Evolutionary conservation across 2,797 vertebrate genomes (phyloP).

Genomic region (Gambusia yucatana): DNA sequence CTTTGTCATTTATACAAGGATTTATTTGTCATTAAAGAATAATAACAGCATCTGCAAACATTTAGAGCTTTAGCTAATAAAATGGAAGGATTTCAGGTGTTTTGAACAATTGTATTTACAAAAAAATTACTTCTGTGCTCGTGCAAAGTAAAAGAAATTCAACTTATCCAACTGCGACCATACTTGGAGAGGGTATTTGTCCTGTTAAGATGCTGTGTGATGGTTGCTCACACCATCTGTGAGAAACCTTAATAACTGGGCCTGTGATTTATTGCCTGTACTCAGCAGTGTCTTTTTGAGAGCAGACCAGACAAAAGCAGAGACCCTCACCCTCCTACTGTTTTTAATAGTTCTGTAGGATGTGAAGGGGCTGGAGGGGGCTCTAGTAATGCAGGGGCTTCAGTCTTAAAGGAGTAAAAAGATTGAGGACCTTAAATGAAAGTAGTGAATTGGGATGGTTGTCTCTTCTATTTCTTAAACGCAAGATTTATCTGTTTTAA

Average conservation of each 20-base stretch:
- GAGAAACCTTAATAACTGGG: constrained; percentile 73
- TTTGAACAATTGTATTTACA: not conserved
- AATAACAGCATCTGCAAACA: constrained; percentile 72
- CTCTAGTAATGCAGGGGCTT: constrained; percentile 42
- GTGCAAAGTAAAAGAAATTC: not conserved
- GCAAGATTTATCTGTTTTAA: not conserved
- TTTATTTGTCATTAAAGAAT: constrained; percentile 85
- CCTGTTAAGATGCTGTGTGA: constrained; percentile 17
- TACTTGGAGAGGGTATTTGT: not conserved
- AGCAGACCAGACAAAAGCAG: constrained; percentile 64
- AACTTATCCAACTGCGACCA: not conserved
- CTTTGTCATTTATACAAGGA: constrained; percentile 81
- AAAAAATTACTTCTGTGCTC: constrained; percentile 6
- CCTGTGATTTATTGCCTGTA: constrained; percentile 76
- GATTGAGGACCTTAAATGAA: constrained; percentile 44
- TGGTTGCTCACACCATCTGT: constrained; percentile 38
- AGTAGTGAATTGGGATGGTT: constrained; percentile 9
- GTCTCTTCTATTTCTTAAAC: not conserved
- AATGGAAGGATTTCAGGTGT: constrained; percentile 7
- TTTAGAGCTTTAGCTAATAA: constrained; percentile 39
- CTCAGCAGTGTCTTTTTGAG: constrained; percentile 74
- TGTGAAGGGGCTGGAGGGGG: constrained; percentile 33
- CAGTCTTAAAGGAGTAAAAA: constrained; percentile 41
- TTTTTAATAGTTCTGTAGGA: constrained; percentile 81
- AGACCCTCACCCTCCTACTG: constrained; percentile 65